Base-by-base conservation (phyloP, 1,140 invertebrate genomes). In the Panagrolaimus sp. region DNA sequence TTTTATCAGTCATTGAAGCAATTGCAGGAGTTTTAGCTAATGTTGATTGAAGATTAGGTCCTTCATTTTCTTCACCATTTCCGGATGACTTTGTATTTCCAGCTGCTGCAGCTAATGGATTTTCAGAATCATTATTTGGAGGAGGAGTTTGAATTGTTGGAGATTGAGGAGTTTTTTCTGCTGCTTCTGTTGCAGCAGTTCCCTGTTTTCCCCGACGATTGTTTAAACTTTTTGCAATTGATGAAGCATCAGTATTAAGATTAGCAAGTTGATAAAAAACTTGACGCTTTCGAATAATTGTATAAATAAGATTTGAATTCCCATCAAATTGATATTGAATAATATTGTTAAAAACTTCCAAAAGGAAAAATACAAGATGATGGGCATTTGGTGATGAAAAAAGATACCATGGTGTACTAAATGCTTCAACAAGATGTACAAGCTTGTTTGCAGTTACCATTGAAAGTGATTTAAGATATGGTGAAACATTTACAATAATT, bases 271-370 rank as follows among this genome's bases (percentile, higher is more conserved):
- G 88, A 85, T 98, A 94, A 85, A 99, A 99, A 62, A 98, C 92
- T 83, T 93, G 91, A 27, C 96, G 87, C 83, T 99, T 98, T 48
- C 95, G 88, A 76, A 99, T 98, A 71, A 99, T 98, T 5, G 94
- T 98, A 85, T 99, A 99, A 27, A 98, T 92, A 69, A 98, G 86
- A 87, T 97, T 98, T 16, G 93, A 93, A 84, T 99, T 98, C 0
- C 91, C 96, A 87, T 99, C 96, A 86, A 99, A 99, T 84, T 99
- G 96, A 84, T 99, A 99, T 86, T 98, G 96, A 77, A 99, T 98
- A 74, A 99, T 96, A 83, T 99, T 99, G 84, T 99, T 99, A 84
- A 99, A 98, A 78, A 98, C 95, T 87, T 99, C 96, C 42, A 99
- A 87, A 25, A 99, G 85, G 84, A 98, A 98, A 85, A 98, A 98